Conservation (phyloP, 2,888 invertebrate species). For the Melolontha melolontha region DNA sequence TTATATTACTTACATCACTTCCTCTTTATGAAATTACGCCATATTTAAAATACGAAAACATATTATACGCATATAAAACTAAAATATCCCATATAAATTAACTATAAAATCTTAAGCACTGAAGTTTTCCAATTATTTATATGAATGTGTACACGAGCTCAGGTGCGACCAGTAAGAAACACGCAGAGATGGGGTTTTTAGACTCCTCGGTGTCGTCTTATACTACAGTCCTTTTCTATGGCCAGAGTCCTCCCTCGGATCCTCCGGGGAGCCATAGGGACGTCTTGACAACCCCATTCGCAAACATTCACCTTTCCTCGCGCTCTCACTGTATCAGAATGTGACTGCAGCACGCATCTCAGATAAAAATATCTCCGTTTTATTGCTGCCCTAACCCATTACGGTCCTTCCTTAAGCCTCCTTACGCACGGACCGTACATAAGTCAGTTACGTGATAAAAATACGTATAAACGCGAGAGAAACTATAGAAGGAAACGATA, state of each 20-base stretch:
- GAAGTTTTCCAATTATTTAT: slow-evolving; percentile 60
- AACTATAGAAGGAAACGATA: neutral
- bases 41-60: slow-evolving; percentile 7
- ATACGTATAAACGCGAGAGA: slow-evolving; percentile 6
- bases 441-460: slow-evolving; percentile 31
- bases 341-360: slow-evolving; percentile 51
- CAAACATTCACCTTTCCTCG: slow-evolving; percentile 62
- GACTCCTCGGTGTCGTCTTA: slow-evolving; percentile 53
- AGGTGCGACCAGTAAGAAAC: slow-evolving; percentile 60
- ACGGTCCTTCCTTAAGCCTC: slow-evolving; percentile 36
- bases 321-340: slow-evolving; percentile 57
- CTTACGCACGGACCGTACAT: slow-evolving; percentile 29
- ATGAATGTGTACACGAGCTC: slow-evolving; percentile 57
- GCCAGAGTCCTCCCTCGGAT: slow-evolving; percentile 51
- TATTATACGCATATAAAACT: slow-evolving; percentile 13
- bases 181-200: slow-evolving; percentile 55
- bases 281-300: slow-evolving; percentile 63
- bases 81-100: slow-evolving; percentile 39
- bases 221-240: slow-evolving; percentile 26
- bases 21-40: neutral
- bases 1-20: neutral
- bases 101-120: slow-evolving; percentile 44
- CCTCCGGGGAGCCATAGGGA: slow-evolving; percentile 60
- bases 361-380: slow-evolving; percentile 45
- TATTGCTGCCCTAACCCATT: slow-evolving; percentile 38